phyloP scores from a whole-genome alignment of 1,140 invertebrate species.

The Saccostrea echinata region DNA sequence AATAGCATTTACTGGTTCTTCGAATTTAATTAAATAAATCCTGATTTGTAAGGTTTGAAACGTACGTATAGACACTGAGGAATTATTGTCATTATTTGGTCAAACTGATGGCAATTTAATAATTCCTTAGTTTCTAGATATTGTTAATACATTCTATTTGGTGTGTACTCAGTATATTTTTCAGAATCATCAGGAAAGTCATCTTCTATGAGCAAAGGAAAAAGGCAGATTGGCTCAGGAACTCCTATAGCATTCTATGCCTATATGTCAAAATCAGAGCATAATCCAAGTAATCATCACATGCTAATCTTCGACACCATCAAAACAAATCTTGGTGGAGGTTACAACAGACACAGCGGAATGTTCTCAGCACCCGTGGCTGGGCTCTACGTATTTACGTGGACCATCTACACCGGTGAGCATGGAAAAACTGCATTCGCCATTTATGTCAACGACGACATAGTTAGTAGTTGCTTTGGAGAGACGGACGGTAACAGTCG shows the following conservation, averaged over 20 bases:
- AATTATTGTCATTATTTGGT: too few relatives aligned
- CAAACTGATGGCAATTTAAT: too few relatives aligned
- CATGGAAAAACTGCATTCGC: conserved; percentile 1
- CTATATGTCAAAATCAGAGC: conserved; percentile 37
- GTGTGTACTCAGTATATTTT: neutral
- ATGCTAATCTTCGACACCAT: conserved; percentile 40
- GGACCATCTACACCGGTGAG: neutral
- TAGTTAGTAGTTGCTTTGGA: neutral
- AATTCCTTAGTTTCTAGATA: too few relatives aligned
- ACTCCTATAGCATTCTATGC: conserved; percentile 40
- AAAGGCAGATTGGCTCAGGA: neutral
- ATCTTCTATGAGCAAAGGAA: neutral
- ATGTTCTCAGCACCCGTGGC: conserved; percentile 22
- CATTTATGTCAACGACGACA: conserved; percentile 1
- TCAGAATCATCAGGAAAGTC: neutral
- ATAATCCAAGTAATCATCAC: conserved; percentile 5
- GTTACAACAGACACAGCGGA: conserved; percentile 43
- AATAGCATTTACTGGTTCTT: too few relatives aligned
- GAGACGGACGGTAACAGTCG: neutral
- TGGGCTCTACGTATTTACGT: conserved; percentile 41
- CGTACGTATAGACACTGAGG: too few relatives aligned
- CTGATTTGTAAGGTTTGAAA: too few relatives aligned
- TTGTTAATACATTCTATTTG: too few relatives aligned
- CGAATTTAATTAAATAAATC: too few relatives aligned
- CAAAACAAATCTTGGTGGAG: conserved; percentile 31